Evolutionary conservation across 2,888 invertebrate genomes (phyloP).

Genomic region (Chouioia cunea): DNA sequence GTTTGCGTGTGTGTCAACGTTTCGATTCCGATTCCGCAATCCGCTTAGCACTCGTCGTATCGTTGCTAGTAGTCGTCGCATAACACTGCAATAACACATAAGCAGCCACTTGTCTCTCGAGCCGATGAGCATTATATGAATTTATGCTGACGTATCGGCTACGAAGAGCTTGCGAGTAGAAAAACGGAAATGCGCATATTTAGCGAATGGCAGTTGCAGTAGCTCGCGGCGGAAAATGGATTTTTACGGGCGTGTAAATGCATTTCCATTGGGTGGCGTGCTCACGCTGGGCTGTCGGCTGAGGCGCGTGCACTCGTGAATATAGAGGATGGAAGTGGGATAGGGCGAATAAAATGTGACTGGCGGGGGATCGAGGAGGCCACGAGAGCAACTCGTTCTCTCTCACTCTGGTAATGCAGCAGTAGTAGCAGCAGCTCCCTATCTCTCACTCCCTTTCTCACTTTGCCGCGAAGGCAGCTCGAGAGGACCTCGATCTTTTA

Average conservation of each 20-base stretch:
- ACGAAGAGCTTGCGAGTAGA: background rate
- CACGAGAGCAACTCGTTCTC: background rate
- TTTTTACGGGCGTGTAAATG: slow-evolving; percentile 43
- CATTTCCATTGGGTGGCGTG: slow-evolving; percentile 35
- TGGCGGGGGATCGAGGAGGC: slow-evolving; percentile 37
- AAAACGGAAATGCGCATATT: slow-evolving; percentile 40
- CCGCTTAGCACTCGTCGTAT: slow-evolving; percentile 46
- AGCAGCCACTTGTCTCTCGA: slow-evolving; percentile 29
- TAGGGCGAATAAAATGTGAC: slow-evolving; percentile 44
- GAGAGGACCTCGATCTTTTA: slow-evolving; percentile 52
- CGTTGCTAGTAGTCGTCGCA: too few species aligned
- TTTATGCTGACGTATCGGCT: slow-evolving; percentile 41
- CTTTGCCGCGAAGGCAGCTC: slow-evolving; percentile 46
- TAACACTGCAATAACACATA: slow-evolving; percentile 45
- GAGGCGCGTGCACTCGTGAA: slow-evolving; percentile 14
- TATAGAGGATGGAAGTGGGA: slow-evolving; percentile 31
- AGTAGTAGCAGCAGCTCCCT: slow-evolving; percentile 5
- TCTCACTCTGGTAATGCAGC: slow-evolving; percentile 46
- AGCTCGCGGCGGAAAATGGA: slow-evolving; percentile 22
- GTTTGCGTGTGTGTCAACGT: slow-evolving; percentile 52
- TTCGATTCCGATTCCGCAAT: slow-evolving; percentile 50
- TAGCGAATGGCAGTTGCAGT: background rate
- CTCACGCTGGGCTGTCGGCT: background rate
- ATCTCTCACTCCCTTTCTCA: slow-evolving; percentile 24
- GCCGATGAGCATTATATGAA: slow-evolving; percentile 39